These are phyloP conservation scores for Phenganax stokvisi DNA, from an alignment of 92 coral and sea anemone species.

Conservation along the genomic window DNA sequence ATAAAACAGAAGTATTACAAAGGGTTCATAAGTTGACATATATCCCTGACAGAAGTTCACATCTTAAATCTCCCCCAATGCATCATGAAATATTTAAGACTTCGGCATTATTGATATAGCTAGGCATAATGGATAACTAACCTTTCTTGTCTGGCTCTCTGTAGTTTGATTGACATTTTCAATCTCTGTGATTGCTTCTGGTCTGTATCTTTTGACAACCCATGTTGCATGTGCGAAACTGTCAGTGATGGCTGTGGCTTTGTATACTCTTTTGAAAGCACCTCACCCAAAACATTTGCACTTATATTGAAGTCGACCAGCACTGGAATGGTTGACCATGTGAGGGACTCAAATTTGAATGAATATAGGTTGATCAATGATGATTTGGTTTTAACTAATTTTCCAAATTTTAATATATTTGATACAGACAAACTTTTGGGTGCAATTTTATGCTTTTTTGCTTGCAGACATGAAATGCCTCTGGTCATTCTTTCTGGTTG, in stretches of 20 bases:
- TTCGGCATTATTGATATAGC: too few relatives aligned
- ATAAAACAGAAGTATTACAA: too few relatives aligned
- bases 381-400: constrained; percentile 37
- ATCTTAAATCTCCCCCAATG: too few relatives aligned
- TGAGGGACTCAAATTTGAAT: constrained; percentile 29
- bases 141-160: constrained; percentile 39
- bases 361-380: constrained; percentile 41
- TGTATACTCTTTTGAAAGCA: constrained; percentile 46
- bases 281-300: constrained; percentile 43
- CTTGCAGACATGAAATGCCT: background rate
- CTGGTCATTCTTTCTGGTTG: background rate
- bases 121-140: background rate
- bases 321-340: constrained; percentile 39
- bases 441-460: background rate
- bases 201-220: constrained; percentile 45
- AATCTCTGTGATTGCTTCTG: constrained; percentile 41
- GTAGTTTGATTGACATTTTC: constrained; percentile 46
- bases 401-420: constrained; percentile 40
- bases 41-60: too few relatives aligned
- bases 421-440: constrained; percentile 47
- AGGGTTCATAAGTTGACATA: too few relatives aligned
- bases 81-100: too few relatives aligned
- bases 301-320: constrained; percentile 40
- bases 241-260: constrained; percentile 39
- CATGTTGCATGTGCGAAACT: constrained; percentile 26